Evolutionary conservation across 2,797 vertebrate genomes (phyloP).

Genomic region (Melanotaenia pygmaea): DNA sequence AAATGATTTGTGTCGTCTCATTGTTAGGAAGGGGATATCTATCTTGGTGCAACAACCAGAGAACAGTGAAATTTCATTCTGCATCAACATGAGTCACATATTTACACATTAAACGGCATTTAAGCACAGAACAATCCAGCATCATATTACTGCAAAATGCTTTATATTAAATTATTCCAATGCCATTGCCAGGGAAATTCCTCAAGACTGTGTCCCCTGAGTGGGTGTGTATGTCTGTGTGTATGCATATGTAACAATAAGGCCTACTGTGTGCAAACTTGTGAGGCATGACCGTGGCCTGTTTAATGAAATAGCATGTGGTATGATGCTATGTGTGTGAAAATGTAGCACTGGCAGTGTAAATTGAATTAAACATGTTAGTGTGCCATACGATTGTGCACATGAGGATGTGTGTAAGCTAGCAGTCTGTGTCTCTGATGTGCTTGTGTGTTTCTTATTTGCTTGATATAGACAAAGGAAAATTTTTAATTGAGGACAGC

Average conservation of each 20-base stretch:
- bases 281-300: constrained; percentile 64
- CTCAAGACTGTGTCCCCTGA: constrained; percentile 36
- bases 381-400: constrained; percentile 63
- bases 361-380: constrained; percentile 76
- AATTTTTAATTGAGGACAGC: constrained; percentile 40
- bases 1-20: neutral
- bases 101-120: constrained; percentile 42
- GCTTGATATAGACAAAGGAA: constrained; percentile 52
- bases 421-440: constrained; percentile 23
- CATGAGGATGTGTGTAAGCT: constrained; percentile 43
- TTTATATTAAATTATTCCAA: constrained; percentile 51
- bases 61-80: constrained; percentile 20
- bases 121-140: constrained; percentile 30
- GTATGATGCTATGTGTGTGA: constrained; percentile 69
- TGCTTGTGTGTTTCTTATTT: constrained; percentile 32
- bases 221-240: constrained; percentile 30
- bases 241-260: constrained; percentile 40
- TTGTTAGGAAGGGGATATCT: neutral
- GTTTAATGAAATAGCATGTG: constrained; percentile 76
- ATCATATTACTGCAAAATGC: constrained; percentile 33
- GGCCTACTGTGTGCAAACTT: constrained; percentile 47
- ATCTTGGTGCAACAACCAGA: neutral
- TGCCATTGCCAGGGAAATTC: constrained; percentile 56
- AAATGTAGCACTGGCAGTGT: constrained; percentile 63
- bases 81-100: constrained; percentile 16